Evolutionary conservation across 2,113 vertebrate genomes (phyloP).

Genomic region (Ahaetulla prasina): DNA sequence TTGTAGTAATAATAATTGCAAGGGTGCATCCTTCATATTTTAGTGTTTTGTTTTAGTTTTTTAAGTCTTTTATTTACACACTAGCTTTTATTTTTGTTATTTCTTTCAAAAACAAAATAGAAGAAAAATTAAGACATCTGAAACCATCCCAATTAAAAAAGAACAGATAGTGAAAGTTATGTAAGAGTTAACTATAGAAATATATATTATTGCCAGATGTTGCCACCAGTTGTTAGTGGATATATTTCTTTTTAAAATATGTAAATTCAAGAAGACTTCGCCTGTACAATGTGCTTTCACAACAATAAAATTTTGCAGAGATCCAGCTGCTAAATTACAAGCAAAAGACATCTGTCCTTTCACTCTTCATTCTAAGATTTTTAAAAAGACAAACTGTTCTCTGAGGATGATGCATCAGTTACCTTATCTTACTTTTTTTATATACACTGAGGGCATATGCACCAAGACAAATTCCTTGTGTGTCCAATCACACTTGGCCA

Average conservation of each 20-base stretch:
- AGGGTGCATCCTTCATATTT: not conserved
- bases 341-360: conserved; percentile 59
- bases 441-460: no score
- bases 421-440: no score
- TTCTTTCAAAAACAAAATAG: not conserved
- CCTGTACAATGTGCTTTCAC: conserved; percentile 30
- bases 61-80: not conserved
- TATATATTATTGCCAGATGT: conserved; percentile 41
- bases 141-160: not conserved
- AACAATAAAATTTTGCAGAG: conserved; percentile 18
- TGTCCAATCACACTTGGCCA: no score
- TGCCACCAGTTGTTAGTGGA: conserved; percentile 42
- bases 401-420: no score
- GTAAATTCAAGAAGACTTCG: conserved; percentile 36
- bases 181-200: conserved; percentile 41
- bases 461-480: no score
- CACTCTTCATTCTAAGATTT: conserved; percentile 45
- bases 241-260: conserved; percentile 14
- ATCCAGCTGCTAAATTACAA: conserved; percentile 56
- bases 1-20: not conserved
- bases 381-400: conserved; percentile 57
- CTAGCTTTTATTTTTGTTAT: not conserved
- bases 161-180: not conserved
- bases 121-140: not conserved
- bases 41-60: not conserved